Conservation (phyloP, 2,888 invertebrate species). For the Perdita meconis region DNA sequence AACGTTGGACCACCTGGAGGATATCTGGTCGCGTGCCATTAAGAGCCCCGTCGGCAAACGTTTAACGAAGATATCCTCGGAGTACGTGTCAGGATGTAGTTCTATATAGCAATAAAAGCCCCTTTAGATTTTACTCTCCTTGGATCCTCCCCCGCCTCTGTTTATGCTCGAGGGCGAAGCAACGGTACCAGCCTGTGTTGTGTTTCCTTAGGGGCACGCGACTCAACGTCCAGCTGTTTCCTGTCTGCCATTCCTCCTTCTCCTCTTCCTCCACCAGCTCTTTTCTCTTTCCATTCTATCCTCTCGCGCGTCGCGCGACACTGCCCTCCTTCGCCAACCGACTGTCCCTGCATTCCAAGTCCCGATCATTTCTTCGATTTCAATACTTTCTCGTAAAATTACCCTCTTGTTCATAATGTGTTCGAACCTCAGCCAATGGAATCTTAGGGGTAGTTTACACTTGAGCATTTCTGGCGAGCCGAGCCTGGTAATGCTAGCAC, state of each 20-base stretch:
- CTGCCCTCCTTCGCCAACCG: constrained; percentile 54
- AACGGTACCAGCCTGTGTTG: constrained; percentile 55
- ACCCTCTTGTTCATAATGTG: background rate
- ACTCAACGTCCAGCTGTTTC: constrained; percentile 82
- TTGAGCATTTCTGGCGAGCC: no score
- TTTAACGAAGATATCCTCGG: constrained; percentile 75
- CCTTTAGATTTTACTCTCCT: constrained; percentile 56
- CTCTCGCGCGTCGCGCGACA: constrained; percentile 69
- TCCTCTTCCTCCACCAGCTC: no score
- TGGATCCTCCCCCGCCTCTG: constrained; percentile 50
- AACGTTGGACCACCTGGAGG: constrained; percentile 71
- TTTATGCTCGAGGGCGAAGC: constrained; percentile 34
- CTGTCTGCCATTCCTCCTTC: constrained; percentile 75
- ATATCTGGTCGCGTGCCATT: constrained; percentile 76
- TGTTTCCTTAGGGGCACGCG: constrained; percentile 75
- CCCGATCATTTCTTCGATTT: background rate
- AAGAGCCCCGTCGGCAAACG: constrained; percentile 71
- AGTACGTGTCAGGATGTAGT: constrained; percentile 66
- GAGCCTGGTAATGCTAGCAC: no score
- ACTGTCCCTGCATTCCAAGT: constrained; percentile 47
- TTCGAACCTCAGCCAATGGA: background rate
- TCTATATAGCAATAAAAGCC: constrained; percentile 64
- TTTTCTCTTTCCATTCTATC: constrained; percentile 66
- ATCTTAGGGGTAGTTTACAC: no score
- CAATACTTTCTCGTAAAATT: background rate